Conservation (phyloP, 2,888 invertebrate species). For the Fragum whitleyi region DNA sequence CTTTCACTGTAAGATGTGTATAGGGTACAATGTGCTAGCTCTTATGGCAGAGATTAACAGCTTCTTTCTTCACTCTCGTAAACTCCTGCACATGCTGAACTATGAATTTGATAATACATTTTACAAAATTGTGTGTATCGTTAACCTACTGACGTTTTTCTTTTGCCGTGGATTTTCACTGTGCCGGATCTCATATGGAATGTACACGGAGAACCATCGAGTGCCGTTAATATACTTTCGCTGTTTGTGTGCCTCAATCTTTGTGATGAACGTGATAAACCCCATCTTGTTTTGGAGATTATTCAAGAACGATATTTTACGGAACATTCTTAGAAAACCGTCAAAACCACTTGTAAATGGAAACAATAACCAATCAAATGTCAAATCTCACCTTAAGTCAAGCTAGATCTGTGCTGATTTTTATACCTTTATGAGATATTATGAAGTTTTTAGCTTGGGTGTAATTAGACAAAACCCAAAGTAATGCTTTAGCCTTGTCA, state of each 20-base stretch:
- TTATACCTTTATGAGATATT: background rate
- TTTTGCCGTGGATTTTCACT: slow-evolving; percentile 77
- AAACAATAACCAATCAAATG: slow-evolving; percentile 56
- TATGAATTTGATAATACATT: slow-evolving; percentile 73
- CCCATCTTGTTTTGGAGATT: slow-evolving; percentile 82
- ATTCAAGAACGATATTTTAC: slow-evolving; percentile 81
- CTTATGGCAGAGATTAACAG: slow-evolving; percentile 84
- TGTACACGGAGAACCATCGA: slow-evolving; percentile 70
- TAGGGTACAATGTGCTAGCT: slow-evolving; percentile 82
- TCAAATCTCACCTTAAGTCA: slow-evolving; percentile 43
- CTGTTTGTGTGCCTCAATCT: slow-evolving; percentile 73
- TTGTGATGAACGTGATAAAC: slow-evolving; percentile 81
- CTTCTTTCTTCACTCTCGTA: slow-evolving; percentile 84
- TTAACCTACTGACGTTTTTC: slow-evolving; percentile 82
- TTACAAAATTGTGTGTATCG: slow-evolving; percentile 75
- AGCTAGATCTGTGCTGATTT: slow-evolving; percentile 21
- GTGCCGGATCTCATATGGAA: slow-evolving; percentile 73
- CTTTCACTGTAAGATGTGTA: slow-evolving; percentile 75
- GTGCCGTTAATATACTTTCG: slow-evolving; percentile 75
- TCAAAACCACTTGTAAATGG: slow-evolving; percentile 58
- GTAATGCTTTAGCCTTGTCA: too few species aligned
- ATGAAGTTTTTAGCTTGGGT: too few species aligned
- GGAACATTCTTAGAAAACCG: slow-evolving; percentile 28
- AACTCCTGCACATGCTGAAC: slow-evolving; percentile 83
- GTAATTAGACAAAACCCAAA: too few species aligned